Base-by-base conservation (phyloP, 2,113 vertebrate species). In the Chlorodrepanis virens region DNA sequence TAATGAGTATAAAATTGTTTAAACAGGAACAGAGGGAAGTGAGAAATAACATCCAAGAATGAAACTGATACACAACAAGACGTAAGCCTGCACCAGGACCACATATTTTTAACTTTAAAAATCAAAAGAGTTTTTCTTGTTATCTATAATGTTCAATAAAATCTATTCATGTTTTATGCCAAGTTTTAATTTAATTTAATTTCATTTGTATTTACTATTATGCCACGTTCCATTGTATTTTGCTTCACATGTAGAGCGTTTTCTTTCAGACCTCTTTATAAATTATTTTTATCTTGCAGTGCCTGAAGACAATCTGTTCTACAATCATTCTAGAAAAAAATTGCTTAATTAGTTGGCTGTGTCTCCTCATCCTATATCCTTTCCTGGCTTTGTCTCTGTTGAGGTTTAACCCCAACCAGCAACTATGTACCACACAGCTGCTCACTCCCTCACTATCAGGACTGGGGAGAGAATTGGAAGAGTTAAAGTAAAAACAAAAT, bases 271-370 rank as follows among this genome's bases (percentile, higher is more conserved):
- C 4, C 12, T 35, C 77, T 89, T 87, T 47, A 52, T 39, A 78
- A 53, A 71, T 68, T 67, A 82, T 94, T 84, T 93, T 82, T 24
- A 65, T 90, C 35, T 78, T 87, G 19, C 40, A 49, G 14, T 56
- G 74, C 47, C 67, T 0, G 0, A 95, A 95, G 78, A 60, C 78
- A 90, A 57, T 83, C 74, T 94, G 45, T 75, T 91, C 70, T 65
- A 60, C 65, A 82, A 56, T 47, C 47, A 87, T 63, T 91, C 69
- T 77, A 72, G 69, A 68, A 91, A 91, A 78, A 10, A 89, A 60
- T 61, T 87, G 37, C 49, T 87, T 95, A 87, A 94, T 95, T 94
- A 91, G 65, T 64, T 93, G 70, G 75, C 67, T 56, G 5, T 39
- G 31, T 53, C 28, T 69, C 16, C 72, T 79, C 49, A 83, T 82